Base-by-base conservation (phyloP, 2,888 invertebrate genomes). In the Petrolisthes manimaculis region DNA sequence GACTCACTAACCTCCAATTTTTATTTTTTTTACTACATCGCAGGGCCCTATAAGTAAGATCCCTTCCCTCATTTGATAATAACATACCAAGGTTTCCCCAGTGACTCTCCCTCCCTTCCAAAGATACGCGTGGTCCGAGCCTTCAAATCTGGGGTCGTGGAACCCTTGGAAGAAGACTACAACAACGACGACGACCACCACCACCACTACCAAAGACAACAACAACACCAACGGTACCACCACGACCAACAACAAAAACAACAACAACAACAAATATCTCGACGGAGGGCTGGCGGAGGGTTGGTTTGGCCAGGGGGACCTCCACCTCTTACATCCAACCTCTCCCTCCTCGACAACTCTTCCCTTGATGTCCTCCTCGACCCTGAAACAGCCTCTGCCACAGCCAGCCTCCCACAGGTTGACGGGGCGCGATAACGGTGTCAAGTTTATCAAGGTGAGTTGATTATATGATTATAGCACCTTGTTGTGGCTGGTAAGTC, bases 71-170 rank as follows among this genome's bases (percentile, higher is more conserved):
- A 37, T 67, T 67, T 67, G 67, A 14, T 67, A 14, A 67, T 67
- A 12, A 67, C 3, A 14, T 67, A 67, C 18, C 67, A 14, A 67
- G 12, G 12, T 67, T 67, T 67, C 67, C 18, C 18, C 67, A 12
- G 5, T 9, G 9, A 14, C 18, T 37, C 18, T 18, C 37, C 51
- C n/a, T 21, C 81, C 75, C 14, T 8, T 14, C 55, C 37, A 14
- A 69, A 85, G 79, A 79, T 79, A 54, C 79, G 79, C 12, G 79
- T 85, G 69, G 61, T 85, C 85, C 85, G 85, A 21, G 85, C 85
- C 69, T 85, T 85, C 79, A 77, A 85, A 55, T 85, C 85, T 79
- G 85, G 85, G 69, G 8, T 54, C 69, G 85, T 69, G 37, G 85
- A 69, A 9, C 69, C 79, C 9, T 18, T 79, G 53, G 85, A 85